Conservation (phyloP, 2,888 invertebrate species). For the Parnassius apollo region DNA sequence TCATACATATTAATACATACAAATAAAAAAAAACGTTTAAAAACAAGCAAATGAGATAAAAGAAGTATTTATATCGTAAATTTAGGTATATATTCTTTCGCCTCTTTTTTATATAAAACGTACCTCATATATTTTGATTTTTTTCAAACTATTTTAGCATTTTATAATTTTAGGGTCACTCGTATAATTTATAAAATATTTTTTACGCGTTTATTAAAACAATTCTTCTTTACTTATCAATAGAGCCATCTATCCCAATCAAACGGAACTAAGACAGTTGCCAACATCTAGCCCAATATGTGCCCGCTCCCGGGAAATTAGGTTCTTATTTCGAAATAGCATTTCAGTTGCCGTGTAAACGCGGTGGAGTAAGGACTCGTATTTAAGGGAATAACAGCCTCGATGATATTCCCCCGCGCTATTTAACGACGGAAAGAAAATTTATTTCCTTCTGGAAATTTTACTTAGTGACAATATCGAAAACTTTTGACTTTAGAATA, state of each 20-base stretch:
- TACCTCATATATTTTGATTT: no score
- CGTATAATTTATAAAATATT: not conserved
- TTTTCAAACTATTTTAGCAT: no score
- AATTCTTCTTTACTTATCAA: constrained; percentile 8
- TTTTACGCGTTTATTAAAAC: not conserved
- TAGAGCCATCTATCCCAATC: constrained; percentile 39
- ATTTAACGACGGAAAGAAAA: not conserved
- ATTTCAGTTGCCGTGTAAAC: constrained; percentile 57
- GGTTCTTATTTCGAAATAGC: constrained; percentile 57
- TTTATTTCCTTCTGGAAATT: no score
- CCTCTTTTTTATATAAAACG: no score
- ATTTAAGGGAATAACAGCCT: constrained; percentile 2
- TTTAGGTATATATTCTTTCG: no score
- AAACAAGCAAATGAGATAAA: no score
- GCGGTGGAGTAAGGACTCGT: constrained; percentile 40
- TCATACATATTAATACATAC: no score
- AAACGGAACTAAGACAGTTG: constrained; percentile 39
- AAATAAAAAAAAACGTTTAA: no score
- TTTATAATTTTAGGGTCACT: no score
- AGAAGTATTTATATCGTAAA: no score
- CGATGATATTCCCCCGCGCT: constrained; percentile 16
- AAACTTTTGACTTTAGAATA: no score
- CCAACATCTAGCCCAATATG: constrained; percentile 46
- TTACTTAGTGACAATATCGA: no score
- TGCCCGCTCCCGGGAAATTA: constrained; percentile 56